Conservation (phyloP, 2,797 vertebrate genomes). For the Sternarchorhynchus goeldii region DNA sequence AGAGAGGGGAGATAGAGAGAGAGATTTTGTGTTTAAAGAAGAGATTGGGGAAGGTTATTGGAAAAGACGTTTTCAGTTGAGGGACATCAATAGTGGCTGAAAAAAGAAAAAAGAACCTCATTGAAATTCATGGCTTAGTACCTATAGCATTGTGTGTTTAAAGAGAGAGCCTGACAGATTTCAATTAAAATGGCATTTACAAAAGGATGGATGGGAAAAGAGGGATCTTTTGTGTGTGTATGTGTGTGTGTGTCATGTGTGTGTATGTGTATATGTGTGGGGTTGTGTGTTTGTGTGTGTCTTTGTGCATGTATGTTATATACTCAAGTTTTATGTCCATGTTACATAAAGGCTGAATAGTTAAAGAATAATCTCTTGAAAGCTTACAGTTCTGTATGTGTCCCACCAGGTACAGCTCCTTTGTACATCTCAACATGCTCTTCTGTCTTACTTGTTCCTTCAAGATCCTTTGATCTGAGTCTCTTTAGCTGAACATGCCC, state of each 20-base stretch:
- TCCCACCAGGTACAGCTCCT: not conserved
- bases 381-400: not conserved
- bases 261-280: slow-evolving; percentile 20
- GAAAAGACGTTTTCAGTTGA: slow-evolving; percentile 69
- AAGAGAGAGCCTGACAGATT: slow-evolving; percentile 71
- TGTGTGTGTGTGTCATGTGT: slow-evolving; percentile 29
- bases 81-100: slow-evolving; percentile 69
- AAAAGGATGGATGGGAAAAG: slow-evolving; percentile 58
- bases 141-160: slow-evolving; percentile 72
- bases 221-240: slow-evolving; percentile 28
- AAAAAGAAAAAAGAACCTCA: slow-evolving; percentile 77
- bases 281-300: not conserved
- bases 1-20: slow-evolving; percentile 2
- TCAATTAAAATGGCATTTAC: slow-evolving; percentile 84
- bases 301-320: slow-evolving; percentile 3
- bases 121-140: slow-evolving; percentile 86
- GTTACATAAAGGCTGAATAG: slow-evolving; percentile 13
- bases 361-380: not conserved
- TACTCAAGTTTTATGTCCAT: not conserved
- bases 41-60: slow-evolving; percentile 71
- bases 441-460: not conserved
- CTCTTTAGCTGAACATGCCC: not conserved
- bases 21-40: slow-evolving; percentile 69
- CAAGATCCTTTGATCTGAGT: too few relatives aligned
- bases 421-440: slow-evolving; percentile 14